Evolutionary conservation across 2,888 invertebrate species (phyloP).

Genomic region (Entomobrya multifasciata): DNA sequence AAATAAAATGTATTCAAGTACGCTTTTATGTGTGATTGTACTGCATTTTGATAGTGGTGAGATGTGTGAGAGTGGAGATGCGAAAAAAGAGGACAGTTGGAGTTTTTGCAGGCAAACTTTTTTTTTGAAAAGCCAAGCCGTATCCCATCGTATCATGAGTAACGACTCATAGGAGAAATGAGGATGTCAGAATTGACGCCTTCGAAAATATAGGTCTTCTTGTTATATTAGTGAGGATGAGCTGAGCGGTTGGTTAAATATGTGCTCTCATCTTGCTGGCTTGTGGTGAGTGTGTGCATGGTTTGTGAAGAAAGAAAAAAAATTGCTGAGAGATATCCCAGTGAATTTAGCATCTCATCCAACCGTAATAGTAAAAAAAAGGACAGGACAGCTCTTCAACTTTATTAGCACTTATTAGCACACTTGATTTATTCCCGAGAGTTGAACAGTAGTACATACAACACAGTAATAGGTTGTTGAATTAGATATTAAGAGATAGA

Average conservation of each 20-base stretch:
- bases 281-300: slow-evolving; percentile 1
- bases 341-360: not conserved
- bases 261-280: too few relatives aligned
- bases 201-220: slow-evolving; percentile 51
- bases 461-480: too few relatives aligned
- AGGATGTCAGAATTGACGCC: slow-evolving; percentile 70
- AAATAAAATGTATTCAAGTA: slow-evolving; percentile 4
- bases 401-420: slow-evolving; percentile 71
- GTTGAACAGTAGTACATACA: too few relatives aligned
- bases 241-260: slow-evolving; percentile 49
- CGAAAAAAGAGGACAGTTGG: slow-evolving; percentile 55
- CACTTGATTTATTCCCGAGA: slow-evolving; percentile 64
- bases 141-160: slow-evolving; percentile 15
- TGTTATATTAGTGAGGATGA: slow-evolving; percentile 35
- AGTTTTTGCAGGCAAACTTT: slow-evolving; percentile 1
- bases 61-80: slow-evolving; percentile 15
- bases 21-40: not conserved
- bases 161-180: slow-evolving; percentile 46
- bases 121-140: not conserved
- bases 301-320: not conserved
- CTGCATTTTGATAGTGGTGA: not conserved
- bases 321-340: not conserved
- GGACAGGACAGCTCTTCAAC: slow-evolving; percentile 32
- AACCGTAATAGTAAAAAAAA: not conserved
- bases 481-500: not conserved